Conservation (phyloP, 2,888 invertebrate species). For the Pilophorus perplexus region DNA sequence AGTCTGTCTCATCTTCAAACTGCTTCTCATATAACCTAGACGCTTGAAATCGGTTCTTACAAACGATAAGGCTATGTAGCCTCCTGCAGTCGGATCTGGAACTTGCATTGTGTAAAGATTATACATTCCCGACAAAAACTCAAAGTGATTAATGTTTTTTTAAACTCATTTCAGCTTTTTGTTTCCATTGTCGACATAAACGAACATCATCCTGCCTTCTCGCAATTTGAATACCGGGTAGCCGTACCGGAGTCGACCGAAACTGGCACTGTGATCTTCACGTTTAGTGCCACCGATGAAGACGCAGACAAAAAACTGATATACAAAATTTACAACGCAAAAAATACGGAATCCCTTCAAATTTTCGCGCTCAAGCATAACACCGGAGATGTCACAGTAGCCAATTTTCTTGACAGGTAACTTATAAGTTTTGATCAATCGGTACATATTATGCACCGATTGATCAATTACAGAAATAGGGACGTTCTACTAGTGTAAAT, state of each 20-base stretch:
- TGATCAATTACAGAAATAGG: too few species aligned
- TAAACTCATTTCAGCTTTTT: conserved; percentile 63
- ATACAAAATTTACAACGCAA: conserved; percentile 75
- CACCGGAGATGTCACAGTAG: conserved; percentile 69
- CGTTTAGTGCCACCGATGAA: conserved; percentile 65
- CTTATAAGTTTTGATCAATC: background rate
- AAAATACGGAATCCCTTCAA: conserved; percentile 66
- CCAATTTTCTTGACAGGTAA: conserved; percentile 69
- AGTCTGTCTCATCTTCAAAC: too few species aligned
- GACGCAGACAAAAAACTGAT: conserved; percentile 68
- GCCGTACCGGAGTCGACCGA: conserved; percentile 77
- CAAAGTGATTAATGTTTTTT: too few species aligned
- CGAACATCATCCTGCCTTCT: conserved; percentile 80
- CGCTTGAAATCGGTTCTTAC: too few species aligned
- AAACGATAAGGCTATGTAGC: too few species aligned
- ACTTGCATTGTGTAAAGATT: too few species aligned
- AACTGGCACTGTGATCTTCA: conserved; percentile 65
- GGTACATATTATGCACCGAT: background rate
- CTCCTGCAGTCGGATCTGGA: too few species aligned
- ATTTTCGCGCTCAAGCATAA: conserved; percentile 80
- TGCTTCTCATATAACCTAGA: too few species aligned
- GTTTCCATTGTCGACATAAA: conserved; percentile 80
- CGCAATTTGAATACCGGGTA: conserved; percentile 65
- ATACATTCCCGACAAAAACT: too few species aligned
- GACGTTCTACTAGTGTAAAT: too few species aligned